Conservation (phyloP, 35 echinoderm and acorn worm genomes). For the Stichopus chloronotus region DNA sequence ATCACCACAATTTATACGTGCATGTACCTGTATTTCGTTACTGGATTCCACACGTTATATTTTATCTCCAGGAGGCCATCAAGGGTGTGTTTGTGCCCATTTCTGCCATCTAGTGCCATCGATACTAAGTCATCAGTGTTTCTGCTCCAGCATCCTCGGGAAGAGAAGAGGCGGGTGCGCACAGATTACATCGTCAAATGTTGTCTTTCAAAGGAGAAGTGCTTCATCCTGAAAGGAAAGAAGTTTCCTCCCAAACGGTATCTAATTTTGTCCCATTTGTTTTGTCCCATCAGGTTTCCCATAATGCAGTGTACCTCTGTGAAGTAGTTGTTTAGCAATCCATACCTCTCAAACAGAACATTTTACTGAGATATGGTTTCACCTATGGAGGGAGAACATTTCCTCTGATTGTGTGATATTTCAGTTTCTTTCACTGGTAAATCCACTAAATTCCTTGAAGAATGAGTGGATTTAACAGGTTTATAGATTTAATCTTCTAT, state of each 20-base stretch:
- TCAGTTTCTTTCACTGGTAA: no score
- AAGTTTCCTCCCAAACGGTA: constrained; percentile 50
- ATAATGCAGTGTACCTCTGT: no score
- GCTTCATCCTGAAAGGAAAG: constrained; percentile 20
- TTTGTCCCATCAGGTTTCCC: no score
- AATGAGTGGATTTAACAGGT: no score
- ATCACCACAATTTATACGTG: not conserved
- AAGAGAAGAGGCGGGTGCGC: constrained; percentile 43
- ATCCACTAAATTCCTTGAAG: no score
- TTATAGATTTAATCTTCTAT: no score
- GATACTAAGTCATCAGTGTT: constrained; percentile 37
- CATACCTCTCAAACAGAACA: no score
- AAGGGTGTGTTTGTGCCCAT: constrained; percentile 50
- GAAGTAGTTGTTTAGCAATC: no score
- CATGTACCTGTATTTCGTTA: not conserved
- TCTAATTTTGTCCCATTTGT: not conserved
- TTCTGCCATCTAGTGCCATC: constrained; percentile 29
- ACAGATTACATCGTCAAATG: constrained; percentile 51
- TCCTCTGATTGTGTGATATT: no score
- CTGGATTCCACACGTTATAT: not conserved
- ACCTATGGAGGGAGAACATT: no score
- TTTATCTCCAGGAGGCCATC: constrained; percentile 47
- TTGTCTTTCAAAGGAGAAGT: constrained; percentile 49
- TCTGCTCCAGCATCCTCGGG: constrained; percentile 53
- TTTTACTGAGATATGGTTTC: no score